These are phyloP conservation scores for Meloidogyne chitwoodi DNA, from an alignment of 1,140 invertebrate species.

Conservation along the genomic window DNA sequence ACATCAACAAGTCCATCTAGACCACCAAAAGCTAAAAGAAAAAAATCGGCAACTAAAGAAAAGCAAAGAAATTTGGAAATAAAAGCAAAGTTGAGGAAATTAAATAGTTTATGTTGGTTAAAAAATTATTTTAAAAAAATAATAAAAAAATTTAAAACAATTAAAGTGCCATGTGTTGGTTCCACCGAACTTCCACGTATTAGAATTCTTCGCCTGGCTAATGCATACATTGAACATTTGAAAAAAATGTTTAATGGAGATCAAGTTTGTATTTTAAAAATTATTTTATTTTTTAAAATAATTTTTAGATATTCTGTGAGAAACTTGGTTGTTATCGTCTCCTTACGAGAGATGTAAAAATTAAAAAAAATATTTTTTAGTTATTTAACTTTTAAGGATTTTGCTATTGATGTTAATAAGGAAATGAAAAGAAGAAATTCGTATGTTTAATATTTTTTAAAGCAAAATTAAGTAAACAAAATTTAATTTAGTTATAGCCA, in stretches of 20 bases:
- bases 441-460: too few species aligned
- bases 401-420: too few species aligned
- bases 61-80: slow-evolving; percentile 7
- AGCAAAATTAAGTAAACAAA: too few species aligned
- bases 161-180: background rate
- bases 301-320: slow-evolving; percentile 12
- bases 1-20: background rate
- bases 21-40: background rate
- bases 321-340: background rate
- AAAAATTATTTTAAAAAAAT: background rate
- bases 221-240: slow-evolving; percentile 13
- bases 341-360: background rate
- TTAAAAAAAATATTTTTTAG: background rate
- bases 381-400: too few species aligned
- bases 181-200: slow-evolving; percentile 9
- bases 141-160: background rate
- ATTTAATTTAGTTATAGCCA: too few species aligned
- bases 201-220: slow-evolving; percentile 12
- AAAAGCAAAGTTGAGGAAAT: background rate
- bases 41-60: slow-evolving; percentile 3
- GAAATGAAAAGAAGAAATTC: too few species aligned
- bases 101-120: background rate
- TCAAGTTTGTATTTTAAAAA: background rate
- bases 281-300: background rate
- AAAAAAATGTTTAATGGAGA: background rate